Evolutionary conservation across 2,797 vertebrate species (phyloP).

Genomic region (Adelosebastes latens): DNA sequence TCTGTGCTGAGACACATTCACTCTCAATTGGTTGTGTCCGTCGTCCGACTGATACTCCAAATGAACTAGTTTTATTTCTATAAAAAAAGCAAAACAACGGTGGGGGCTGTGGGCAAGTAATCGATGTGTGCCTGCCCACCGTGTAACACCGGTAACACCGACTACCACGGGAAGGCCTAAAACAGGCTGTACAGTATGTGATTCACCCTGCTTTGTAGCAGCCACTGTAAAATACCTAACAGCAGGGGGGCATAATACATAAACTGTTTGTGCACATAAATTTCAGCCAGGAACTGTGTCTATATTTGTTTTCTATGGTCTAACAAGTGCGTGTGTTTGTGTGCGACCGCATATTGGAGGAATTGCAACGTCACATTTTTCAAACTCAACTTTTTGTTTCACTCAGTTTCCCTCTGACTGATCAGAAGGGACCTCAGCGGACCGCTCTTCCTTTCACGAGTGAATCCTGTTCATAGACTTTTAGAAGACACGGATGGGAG

Average conservation of each 20-base stretch:
- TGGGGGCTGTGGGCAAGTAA: too few relatives aligned
- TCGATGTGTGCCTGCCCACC: too few relatives aligned
- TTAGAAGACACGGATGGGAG: slow-evolving; percentile 49
- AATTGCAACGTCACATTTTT: slow-evolving; percentile 31
- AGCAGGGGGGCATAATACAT: slow-evolving; percentile 11
- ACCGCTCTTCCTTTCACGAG: slow-evolving; percentile 6
- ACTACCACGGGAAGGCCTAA: too few relatives aligned
- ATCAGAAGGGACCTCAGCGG: slow-evolving; percentile 39
- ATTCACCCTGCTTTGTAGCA: slow-evolving; percentile 41
- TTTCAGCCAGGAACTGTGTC: neutral
- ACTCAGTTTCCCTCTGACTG: slow-evolving; percentile 46
- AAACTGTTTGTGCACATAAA: neutral
- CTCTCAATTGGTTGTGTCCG: too few relatives aligned
- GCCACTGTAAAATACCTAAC: slow-evolving; percentile 22
- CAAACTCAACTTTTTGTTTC: slow-evolving; percentile 12
- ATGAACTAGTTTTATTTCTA: too few relatives aligned
- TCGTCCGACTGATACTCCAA: too few relatives aligned
- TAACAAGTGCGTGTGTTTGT: neutral
- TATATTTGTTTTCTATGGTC: neutral
- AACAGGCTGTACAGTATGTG: slow-evolving; percentile 1
- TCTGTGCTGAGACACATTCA: too few relatives aligned
- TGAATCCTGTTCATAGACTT: slow-evolving; percentile 56
- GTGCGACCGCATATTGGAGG: neutral
- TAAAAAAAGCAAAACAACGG: too few relatives aligned
- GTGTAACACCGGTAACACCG: too few relatives aligned